A percentile compares a stretch with the other conserved stretches of the same genome.
Evolutionary conservation across 2,113 vertebrate genomes (phyloP).

Genomic region (Microcebus murinus): DNA sequence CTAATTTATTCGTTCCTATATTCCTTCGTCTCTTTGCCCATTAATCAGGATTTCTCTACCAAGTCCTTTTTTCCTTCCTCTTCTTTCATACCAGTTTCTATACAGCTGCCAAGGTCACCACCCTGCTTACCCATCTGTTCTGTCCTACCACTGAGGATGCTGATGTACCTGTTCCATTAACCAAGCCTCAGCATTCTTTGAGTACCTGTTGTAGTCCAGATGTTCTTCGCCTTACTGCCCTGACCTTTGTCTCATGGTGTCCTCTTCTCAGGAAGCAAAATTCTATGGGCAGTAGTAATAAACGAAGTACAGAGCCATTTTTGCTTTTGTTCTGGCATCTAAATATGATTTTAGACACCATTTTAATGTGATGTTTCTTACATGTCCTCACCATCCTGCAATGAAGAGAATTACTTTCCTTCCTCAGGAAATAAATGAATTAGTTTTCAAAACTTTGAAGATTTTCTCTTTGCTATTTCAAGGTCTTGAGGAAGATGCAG

Average conservation of each 20-base stretch:
- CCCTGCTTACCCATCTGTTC: neutral
- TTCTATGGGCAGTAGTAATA: neutral
- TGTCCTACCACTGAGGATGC: neutral
- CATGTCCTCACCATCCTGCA: neutral
- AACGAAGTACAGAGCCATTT: neutral
- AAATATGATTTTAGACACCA: neutral
- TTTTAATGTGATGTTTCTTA: neutral
- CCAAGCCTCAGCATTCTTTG: neutral
- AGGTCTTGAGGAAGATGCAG: neutral
- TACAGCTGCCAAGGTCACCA: neutral
- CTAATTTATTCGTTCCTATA: neutral
- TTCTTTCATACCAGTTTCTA: neutral
- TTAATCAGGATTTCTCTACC: neutral
- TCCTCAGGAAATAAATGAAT: neutral
- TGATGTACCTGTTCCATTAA: neutral
- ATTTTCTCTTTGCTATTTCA: slow-evolving; percentile 25
- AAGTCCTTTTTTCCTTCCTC: neutral
- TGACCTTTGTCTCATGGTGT: neutral
- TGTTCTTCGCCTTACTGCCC: neutral
- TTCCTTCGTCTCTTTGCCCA: neutral
- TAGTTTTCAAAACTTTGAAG: neutral
- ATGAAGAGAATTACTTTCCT: slow-evolving; percentile 1
- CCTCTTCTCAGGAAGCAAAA: neutral
- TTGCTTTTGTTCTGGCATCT: neutral
- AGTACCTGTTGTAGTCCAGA: neutral